Base-by-base conservation (phyloP, 2,888 invertebrate genomes). In the Ormyrus rosae region DNA sequence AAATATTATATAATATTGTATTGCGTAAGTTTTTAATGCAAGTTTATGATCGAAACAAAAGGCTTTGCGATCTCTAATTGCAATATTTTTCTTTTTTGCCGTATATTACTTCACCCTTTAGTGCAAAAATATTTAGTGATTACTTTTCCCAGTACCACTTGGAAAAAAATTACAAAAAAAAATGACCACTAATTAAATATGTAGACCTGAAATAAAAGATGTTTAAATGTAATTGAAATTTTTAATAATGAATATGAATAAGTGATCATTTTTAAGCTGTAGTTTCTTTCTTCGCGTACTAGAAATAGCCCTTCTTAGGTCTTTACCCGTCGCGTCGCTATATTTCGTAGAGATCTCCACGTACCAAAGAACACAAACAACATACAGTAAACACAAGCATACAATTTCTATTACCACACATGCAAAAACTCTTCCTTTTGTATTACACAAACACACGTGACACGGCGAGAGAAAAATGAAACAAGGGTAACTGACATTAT, bases 281-380 rank as follows among this genome's bases (percentile, higher is more conserved):
- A 50, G 34, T 55, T 61, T 68, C 11, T 63, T 73, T 73, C 74
- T 78, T 56, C 19, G 74, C 71, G 56, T 70, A 45, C n/a, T 67
- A 19, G 34, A 34, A 34, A 60, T 67, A 78, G 72, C 51, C 65
- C 60, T 67, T 75, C 13, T 78, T 72, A 75, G 78, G 55, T 80
- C 65, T 79, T 77, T 76, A 82, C 71, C 73, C 64, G 53, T 75
- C 75, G 72, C 78, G 71, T 80, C 67, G 73, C 80, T 78, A 78
- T 34, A 34, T 75, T 80, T 85, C 82, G 84, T 88, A 87, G 85
- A 86, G 88, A 89, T 89, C 87, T 88, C 87, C 87, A 86, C 85
- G 86, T 88, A 89, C 88, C 88, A 88, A 89, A 85, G 86, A 84
- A 85, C 84, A 85, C 84, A 84, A 68, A 81, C 76, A 81, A 55